Evolutionary conservation across 2,888 invertebrate species (phyloP).

Genomic region (Hedychridium roseum): DNA sequence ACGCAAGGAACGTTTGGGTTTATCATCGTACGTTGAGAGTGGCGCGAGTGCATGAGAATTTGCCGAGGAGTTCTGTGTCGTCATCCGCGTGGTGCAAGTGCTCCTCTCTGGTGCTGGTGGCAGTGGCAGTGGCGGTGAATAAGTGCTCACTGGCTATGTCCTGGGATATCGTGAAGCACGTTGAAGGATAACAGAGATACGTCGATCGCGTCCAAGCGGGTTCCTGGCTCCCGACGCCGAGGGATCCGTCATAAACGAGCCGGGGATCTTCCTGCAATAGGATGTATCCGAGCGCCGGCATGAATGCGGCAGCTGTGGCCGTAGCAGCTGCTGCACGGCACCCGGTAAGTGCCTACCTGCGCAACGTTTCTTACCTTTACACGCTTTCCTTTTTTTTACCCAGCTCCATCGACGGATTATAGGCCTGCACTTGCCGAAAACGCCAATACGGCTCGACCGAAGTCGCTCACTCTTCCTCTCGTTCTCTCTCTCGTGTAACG

Average conservation of each 20-base stretch:
- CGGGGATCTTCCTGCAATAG: conserved; percentile 26
- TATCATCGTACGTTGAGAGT: no score
- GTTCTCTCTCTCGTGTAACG: no score
- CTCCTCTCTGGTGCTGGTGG: conserved; percentile 17
- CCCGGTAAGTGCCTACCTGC: conserved; percentile 59
- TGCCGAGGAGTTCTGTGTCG: not conserved
- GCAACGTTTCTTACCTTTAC: conserved; percentile 28
- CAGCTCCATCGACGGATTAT: no score
- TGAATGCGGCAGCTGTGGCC: conserved; percentile 62
- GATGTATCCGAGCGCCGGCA: conserved; percentile 58
- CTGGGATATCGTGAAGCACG: conserved; percentile 32
- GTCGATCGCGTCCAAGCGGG: conserved; percentile 27
- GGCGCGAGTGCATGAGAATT: not conserved
- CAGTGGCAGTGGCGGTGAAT: no score
- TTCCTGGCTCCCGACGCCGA: conserved; percentile 1
- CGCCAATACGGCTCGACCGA: no score
- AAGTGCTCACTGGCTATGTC: conserved; percentile 33
- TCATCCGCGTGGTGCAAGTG: not conserved
- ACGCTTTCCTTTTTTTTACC: no score
- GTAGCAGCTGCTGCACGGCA: conserved; percentile 62
- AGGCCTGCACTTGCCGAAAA: no score
- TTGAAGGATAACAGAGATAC: conserved; percentile 31
- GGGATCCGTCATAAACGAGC: conserved; percentile 7
- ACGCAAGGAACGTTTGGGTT: no score
- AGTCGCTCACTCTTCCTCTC: no score